These are phyloP conservation scores for Eurystomus glaucurus DNA, from an alignment of 2,797 vertebrate species.

Conservation along the genomic window DNA sequence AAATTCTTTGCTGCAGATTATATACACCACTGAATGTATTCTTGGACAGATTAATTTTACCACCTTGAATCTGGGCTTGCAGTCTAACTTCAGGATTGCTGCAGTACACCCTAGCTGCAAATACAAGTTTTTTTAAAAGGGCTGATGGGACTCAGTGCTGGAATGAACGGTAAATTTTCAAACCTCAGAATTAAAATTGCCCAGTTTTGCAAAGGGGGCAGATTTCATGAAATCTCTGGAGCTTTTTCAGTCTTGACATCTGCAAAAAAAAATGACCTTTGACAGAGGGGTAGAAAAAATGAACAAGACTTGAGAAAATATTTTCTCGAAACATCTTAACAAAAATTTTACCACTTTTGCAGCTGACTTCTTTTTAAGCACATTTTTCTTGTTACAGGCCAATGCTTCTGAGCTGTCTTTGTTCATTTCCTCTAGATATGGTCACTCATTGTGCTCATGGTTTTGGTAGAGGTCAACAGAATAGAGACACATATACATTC, in stretches of 20 bases:
- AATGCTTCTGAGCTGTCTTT: background rate
- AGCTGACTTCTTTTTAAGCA: background rate
- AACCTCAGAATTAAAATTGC: background rate
- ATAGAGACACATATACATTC: background rate
- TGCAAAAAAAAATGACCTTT: background rate
- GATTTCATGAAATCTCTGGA: background rate
- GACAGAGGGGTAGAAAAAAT: background rate
- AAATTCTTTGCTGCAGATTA: constrained; percentile 24
- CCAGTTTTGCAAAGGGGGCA: background rate
- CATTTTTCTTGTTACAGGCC: background rate
- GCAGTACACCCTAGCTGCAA: background rate
- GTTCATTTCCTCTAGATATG: background rate
- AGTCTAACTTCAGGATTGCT: background rate
- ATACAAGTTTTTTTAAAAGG: background rate
- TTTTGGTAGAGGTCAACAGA: background rate
- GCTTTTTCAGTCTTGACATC: background rate
- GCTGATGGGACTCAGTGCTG: background rate
- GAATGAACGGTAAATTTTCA: background rate
- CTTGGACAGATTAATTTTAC: background rate
- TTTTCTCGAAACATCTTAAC: background rate
- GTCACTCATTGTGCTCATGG: rapidly evolving
- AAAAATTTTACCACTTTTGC: background rate
- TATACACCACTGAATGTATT: background rate
- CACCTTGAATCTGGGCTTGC: background rate
- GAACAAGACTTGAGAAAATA: background rate